Conservation (phyloP, 1,140 invertebrate species). For the Meloidogyne floridensis region DNA sequence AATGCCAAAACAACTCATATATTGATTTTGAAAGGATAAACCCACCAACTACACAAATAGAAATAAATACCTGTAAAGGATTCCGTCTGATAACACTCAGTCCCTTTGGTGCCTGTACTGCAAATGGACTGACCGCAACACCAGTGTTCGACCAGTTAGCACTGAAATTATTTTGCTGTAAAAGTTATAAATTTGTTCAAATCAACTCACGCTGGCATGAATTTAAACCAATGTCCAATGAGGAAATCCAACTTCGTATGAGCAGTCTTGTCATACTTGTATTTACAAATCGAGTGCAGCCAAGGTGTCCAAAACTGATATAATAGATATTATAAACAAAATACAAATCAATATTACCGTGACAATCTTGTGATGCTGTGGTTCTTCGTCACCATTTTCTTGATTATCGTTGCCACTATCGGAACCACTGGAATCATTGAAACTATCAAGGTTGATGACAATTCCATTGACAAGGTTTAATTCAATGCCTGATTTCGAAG, state of each 20-base stretch:
- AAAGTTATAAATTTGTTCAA: neutral
- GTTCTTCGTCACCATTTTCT: neutral
- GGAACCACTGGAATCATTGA: neutral
- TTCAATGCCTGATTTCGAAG: neutral
- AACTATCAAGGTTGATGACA: neutral
- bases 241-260: neutral
- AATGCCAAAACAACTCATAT: no score
- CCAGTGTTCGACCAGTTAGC: neutral
- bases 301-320: neutral
- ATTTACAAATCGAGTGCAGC: neutral
- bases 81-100: neutral
- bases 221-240: slow-evolving; percentile 14
- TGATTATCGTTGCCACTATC: neutral
- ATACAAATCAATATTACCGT: neutral
- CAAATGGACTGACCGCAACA: neutral
- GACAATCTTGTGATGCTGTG: neutral
- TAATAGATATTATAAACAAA: neutral
- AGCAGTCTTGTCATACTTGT: neutral
- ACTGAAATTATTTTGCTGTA: neutral
- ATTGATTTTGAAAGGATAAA: no score
- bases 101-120: neutral
- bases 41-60: no score
- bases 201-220: slow-evolving; percentile 25
- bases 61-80: neutral
- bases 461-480: neutral